Percentiles rank a stretch among this genome's conserved stretches.
phyloP scores from a whole-genome alignment of 2,797 vertebrate species.

The Melanotaenia trifasciata region DNA sequence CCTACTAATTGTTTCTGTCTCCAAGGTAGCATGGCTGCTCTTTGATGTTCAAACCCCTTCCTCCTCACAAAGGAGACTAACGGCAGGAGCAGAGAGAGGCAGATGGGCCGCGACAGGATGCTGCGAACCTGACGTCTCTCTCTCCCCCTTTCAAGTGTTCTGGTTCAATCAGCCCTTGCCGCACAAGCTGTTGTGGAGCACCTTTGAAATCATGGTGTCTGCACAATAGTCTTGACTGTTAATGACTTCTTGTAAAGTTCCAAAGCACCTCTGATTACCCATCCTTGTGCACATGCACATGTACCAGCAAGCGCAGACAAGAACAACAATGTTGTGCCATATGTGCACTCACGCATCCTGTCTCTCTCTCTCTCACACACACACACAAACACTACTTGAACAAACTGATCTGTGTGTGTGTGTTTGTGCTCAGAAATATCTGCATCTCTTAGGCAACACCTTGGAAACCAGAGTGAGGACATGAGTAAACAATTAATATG shows the following conservation, averaged over 20 bases:
- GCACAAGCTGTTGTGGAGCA: constrained; percentile 88
- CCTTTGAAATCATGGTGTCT: constrained; percentile 87
- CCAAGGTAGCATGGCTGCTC: constrained; percentile 78
- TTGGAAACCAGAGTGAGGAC: constrained; percentile 72
- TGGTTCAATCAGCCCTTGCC: constrained; percentile 86
- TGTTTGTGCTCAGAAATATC: constrained; percentile 34
- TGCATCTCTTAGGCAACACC: constrained; percentile 69
- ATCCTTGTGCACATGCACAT: constrained; percentile 61
- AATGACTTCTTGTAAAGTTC: constrained; percentile 89
- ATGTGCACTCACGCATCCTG: constrained; percentile 20
- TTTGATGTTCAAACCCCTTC: constrained; percentile 88
- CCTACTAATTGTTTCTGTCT: constrained; percentile 88
- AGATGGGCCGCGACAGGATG: constrained; percentile 88
- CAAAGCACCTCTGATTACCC: constrained; percentile 84
- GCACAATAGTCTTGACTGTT: constrained; percentile 89
- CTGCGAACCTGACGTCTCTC: constrained; percentile 84
- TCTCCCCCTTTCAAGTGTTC: constrained; percentile 88
- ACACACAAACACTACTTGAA: constrained; percentile 10
- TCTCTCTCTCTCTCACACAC: not conserved
- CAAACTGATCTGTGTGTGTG: constrained; percentile 17
- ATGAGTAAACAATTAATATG: constrained; percentile 82
- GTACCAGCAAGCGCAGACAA: constrained; percentile 41
- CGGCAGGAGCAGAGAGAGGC: constrained; percentile 82
- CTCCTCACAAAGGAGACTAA: constrained; percentile 84
- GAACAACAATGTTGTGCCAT: constrained; percentile 34